Evolutionary conservation across 2,888 invertebrate species (phyloP).

Genomic region (Notodonta dromedarius): DNA sequence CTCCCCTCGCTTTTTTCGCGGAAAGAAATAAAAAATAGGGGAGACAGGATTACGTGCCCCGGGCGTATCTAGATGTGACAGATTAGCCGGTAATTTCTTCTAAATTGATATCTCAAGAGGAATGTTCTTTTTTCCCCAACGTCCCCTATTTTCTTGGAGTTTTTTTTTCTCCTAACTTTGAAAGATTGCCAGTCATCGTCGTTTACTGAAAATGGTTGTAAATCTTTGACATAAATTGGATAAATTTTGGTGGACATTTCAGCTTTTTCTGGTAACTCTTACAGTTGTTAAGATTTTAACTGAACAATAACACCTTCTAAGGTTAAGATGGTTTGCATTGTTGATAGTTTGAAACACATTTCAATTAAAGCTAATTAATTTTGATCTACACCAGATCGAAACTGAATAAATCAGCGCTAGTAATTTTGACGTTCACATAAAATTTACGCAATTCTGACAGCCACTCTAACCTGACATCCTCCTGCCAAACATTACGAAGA

Average conservation of each 20-base stretch:
- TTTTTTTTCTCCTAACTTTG: conserved; percentile 48
- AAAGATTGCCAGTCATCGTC: conserved; percentile 72
- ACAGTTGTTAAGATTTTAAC: no score
- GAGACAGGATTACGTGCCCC: conserved; percentile 69
- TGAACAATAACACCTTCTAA: no score
- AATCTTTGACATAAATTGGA: conserved; percentile 62
- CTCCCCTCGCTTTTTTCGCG: conserved; percentile 49
- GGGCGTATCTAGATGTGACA: conserved; percentile 78
- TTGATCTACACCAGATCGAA: not conserved
- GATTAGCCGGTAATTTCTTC: conserved; percentile 80
- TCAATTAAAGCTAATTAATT: not conserved
- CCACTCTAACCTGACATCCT: conserved; percentile 33
- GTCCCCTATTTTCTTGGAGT: conserved; percentile 41
- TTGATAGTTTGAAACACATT: not conserved
- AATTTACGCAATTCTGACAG: conserved; percentile 53
- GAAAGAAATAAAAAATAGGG: conserved; percentile 62
- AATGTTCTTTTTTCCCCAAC: conserved; percentile 51
- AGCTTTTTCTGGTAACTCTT: conserved; percentile 1
- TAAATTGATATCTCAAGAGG: conserved; percentile 82
- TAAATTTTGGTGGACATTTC: conserved; percentile 22
- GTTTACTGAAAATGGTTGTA: conserved; percentile 48
- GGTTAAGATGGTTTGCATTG: no score
- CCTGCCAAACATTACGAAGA: conserved; percentile 4
- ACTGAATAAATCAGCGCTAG: conserved; percentile 15
- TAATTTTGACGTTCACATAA: conserved; percentile 50